These are phyloP conservation scores for Bubo blakistoni DNA, from an alignment of 2,113 vertebrate genomes.

Conservation along the genomic window DNA sequence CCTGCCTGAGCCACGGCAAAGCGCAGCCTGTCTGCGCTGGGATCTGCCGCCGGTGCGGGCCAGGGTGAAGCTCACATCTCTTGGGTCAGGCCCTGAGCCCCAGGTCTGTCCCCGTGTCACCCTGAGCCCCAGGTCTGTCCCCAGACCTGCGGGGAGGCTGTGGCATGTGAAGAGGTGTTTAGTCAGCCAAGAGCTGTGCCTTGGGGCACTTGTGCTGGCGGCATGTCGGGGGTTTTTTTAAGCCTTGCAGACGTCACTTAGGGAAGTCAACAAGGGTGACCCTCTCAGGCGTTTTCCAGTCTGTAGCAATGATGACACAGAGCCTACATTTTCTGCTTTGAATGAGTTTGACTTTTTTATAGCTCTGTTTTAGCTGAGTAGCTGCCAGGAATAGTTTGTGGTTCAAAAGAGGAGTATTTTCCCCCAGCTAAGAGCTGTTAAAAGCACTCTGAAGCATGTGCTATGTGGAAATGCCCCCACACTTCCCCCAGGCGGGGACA, in stretches of 20 bases:
- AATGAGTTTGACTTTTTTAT: background rate
- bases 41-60: fast-evolving
- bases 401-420: background rate
- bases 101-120: background rate
- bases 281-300: background rate
- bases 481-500: fast-evolving
- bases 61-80: background rate
- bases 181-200: background rate
- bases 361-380: background rate
- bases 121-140: background rate
- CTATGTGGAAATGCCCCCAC: fast-evolving
- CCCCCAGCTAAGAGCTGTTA: background rate
- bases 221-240: too few relatives aligned
- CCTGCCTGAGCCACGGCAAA: fast-evolving
- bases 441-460: background rate
- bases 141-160: fast-evolving
- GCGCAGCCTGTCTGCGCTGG: fast-evolving
- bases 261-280: background rate
- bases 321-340: background rate
- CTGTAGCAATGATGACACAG: background rate
- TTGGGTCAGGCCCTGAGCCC: background rate
- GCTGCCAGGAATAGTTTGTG: background rate
- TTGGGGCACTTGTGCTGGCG: background rate
- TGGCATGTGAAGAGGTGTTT: fast-evolving
- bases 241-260: background rate